Conservation (phyloP, 2,797 vertebrate genomes). For the Falco columbarius region DNA sequence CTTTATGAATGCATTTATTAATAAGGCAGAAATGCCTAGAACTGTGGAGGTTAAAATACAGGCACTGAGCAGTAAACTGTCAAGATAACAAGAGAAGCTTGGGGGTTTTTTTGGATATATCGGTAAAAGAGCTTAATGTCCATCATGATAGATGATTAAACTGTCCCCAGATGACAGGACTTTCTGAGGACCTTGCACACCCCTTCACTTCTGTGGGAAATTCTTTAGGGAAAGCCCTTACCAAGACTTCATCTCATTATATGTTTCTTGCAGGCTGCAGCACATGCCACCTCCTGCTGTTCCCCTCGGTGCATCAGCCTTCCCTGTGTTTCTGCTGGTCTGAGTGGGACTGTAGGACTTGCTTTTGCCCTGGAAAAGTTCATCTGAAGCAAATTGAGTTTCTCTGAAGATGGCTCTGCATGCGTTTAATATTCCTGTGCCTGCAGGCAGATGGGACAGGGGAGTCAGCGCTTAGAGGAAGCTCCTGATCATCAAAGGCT, state of each 20-base stretch:
- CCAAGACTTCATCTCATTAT: not conserved
- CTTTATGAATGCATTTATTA: not conserved
- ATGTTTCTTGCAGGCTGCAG: not conserved
- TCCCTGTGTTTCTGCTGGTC: not conserved
- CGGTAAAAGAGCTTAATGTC: not conserved
- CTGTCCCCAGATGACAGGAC: not conserved
- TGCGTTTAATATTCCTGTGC: not conserved
- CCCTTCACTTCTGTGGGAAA: not conserved
- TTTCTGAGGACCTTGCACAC: not conserved
- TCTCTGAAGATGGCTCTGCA: not conserved
- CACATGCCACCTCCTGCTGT: not conserved
- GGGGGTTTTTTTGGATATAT: not conserved
- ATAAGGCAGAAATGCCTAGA: not conserved
- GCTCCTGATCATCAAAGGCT: not conserved
- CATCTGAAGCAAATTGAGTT: not conserved
- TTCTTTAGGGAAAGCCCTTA: not conserved
- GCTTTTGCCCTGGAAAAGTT: not conserved
- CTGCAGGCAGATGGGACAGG: not conserved
- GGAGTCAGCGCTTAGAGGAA: not conserved
- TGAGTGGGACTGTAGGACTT: not conserved
- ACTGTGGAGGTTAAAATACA: not conserved
- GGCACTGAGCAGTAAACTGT: not conserved
- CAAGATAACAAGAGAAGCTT: not conserved
- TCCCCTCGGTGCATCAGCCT: not conserved
- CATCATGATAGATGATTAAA: not conserved